Evolutionary conservation across 2,113 vertebrate genomes (phyloP).

Genomic region (Lamprotornis superbus): DNA sequence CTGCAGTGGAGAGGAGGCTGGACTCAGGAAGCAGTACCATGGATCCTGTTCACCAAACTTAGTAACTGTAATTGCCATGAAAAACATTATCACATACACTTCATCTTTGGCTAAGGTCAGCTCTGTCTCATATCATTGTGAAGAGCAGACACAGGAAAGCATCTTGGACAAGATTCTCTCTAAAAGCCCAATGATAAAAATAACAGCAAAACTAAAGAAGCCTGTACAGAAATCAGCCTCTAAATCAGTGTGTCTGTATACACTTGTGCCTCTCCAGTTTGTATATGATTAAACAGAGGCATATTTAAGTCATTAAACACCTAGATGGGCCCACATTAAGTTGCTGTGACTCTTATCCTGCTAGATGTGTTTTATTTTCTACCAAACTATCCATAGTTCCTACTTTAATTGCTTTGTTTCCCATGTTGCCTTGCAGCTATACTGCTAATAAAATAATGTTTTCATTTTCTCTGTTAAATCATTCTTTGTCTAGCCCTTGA

Average conservation of each 20-base stretch:
- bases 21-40: background rate
- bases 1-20: background rate
- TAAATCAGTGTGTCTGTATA: background rate
- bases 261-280: background rate
- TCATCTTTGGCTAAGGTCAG: background rate
- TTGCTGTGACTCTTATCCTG: background rate
- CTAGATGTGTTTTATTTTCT: background rate
- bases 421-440: background rate
- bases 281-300: background rate
- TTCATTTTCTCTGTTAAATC: slow-evolving; percentile 7
- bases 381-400: background rate
- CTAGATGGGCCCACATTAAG: background rate
- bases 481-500: slow-evolving; percentile 7
- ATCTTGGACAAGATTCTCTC: background rate
- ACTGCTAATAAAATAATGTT: background rate
- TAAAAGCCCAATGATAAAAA: background rate
- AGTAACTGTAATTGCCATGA: background rate
- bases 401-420: background rate
- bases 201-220: background rate
- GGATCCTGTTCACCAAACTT: background rate
- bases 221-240: background rate
- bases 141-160: background rate
- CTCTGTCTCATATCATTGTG: background rate
- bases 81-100: background rate
- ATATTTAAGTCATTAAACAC: background rate